These are phyloP conservation scores for Zaprionus ghesquierei DNA, from an alignment of 1,140 invertebrate genomes.

Conservation along the genomic window DNA sequence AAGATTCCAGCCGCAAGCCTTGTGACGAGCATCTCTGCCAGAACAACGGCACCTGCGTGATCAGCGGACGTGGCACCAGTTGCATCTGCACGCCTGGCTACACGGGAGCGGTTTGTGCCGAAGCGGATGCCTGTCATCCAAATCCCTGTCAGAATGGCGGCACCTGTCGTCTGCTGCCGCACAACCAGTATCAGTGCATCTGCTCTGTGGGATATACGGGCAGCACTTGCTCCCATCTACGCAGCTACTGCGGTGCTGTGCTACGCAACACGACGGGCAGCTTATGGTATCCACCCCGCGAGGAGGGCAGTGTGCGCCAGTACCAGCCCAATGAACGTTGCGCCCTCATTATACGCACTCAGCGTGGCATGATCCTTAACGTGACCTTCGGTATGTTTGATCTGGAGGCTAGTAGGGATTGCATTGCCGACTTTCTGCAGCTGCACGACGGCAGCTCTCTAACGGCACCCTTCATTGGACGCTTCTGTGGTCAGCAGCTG, in stretches of 20 bases:
- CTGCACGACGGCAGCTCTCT: conserved; percentile 90
- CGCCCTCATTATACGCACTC: conserved; percentile 89
- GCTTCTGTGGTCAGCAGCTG: conserved; percentile 88
- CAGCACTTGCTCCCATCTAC: conserved; percentile 47
- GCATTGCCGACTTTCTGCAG: conserved; percentile 88
- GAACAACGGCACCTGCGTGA: conserved; percentile 90
- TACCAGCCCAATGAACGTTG: conserved; percentile 86
- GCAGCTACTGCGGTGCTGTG: conserved; percentile 83
- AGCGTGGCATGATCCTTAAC: conserved; percentile 87
- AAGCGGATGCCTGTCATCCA: conserved; percentile 85
- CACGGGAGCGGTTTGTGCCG: conserved; percentile 83
- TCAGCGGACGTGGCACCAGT: conserved; percentile 72
- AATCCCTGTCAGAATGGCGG: conserved; percentile 92
- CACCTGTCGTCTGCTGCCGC: conserved; percentile 84
- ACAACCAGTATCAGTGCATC: conserved; percentile 70
- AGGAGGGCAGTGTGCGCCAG: conserved; percentile 81
- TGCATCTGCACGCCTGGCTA: conserved; percentile 86
- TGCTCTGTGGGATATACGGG: conserved; percentile 84
- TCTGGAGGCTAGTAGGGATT: conserved; percentile 83
- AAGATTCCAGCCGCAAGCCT: conserved; percentile 38
- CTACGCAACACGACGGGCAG: conserved; percentile 81
- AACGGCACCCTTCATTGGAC: conserved; percentile 87
- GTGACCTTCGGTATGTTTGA: conserved; percentile 90
- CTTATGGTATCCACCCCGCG: conserved; percentile 82
- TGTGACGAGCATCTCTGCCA: conserved; percentile 64